Evolutionary conservation across 2,888 invertebrate species (phyloP), one percentile per base, ranked within the genome.

Genomic region (Machimus atricapillus): DNA sequence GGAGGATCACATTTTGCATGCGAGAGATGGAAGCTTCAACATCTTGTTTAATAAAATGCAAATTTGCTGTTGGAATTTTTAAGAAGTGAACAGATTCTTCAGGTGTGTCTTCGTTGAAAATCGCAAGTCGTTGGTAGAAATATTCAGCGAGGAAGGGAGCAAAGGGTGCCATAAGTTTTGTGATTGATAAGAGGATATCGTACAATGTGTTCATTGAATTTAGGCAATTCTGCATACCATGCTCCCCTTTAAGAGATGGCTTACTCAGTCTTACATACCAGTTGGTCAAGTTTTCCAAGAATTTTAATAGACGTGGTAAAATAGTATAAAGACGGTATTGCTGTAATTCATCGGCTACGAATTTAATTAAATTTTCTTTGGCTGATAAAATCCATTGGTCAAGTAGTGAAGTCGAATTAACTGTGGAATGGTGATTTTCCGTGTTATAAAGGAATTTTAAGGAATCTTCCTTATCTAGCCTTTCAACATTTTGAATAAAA

Each of bases 221-320:
- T 89, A 94, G 94, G 90, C 97, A 97, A 91, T 98, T 98, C 81
- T 94, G 94, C 5, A 93, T 91, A 0, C 97, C 97, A 89, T 93
- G 94, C 90, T 98, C 97, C 73, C 98, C 98, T 94, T 98, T 98
- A 88, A 98, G 94, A 79, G 98, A 94, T 90, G 95, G 96, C 86
- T 98, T 94, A 92, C 98, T 98, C 96, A 98, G 97, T 89, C 98
- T 94, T 40, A 99, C 97, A 92, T 98, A 99, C 98, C 98, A 98
- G 92, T 99, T 98, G 74, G 98, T 98, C 7, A 99, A 94, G 91
- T 98, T 97, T 90, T 98, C 98, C 88, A 99, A 97, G 92, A 97
- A 98, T 91, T 97, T 97, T 0, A 98, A 96, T 78, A 99, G 93
- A 87, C 96, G 81, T 0, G 98, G 98, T 5, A 98, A 95, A 14